phyloP scores from a whole-genome alignment of 2,113 vertebrate genomes.

The Desmodus rotundus region DNA sequence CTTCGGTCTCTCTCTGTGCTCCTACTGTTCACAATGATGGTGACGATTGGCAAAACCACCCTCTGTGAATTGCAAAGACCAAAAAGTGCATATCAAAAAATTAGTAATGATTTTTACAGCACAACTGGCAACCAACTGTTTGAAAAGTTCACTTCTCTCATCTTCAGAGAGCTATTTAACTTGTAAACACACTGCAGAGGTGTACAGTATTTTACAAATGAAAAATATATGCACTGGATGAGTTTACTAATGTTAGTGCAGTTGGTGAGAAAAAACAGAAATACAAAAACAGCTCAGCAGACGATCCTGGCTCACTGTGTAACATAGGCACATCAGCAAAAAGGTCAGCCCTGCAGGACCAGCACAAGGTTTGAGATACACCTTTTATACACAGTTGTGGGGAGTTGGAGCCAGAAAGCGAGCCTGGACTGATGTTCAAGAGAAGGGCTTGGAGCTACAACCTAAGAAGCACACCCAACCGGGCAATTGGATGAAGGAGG shows the following conservation, averaged over 20 bases:
- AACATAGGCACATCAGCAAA: background rate
- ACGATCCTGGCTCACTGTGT: background rate
- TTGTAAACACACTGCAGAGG: background rate
- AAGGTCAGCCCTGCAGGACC: background rate
- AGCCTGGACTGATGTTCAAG: background rate
- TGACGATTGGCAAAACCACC: background rate
- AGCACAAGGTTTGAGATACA: background rate
- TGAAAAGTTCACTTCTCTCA: background rate
- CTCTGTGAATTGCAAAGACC: background rate
- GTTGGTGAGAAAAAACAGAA: background rate
- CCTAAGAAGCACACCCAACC: background rate
- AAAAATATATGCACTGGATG: background rate
- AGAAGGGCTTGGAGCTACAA: background rate
- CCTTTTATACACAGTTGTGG: background rate
- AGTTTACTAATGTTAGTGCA: background rate
- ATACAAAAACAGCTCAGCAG: background rate
- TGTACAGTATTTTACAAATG: conserved; percentile 1
- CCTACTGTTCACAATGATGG: background rate
- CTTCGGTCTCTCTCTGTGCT: background rate
- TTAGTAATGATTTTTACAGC: background rate
- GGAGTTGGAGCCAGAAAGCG: background rate
- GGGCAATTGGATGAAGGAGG: background rate
- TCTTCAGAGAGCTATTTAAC: background rate
- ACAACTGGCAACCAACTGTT: background rate
- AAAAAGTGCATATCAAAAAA: background rate